Percentiles rank a stretch among this genome's conserved stretches.
Conservation (phyloP, 2,113 vertebrate genomes). For the Eulemur macaco region DNA sequence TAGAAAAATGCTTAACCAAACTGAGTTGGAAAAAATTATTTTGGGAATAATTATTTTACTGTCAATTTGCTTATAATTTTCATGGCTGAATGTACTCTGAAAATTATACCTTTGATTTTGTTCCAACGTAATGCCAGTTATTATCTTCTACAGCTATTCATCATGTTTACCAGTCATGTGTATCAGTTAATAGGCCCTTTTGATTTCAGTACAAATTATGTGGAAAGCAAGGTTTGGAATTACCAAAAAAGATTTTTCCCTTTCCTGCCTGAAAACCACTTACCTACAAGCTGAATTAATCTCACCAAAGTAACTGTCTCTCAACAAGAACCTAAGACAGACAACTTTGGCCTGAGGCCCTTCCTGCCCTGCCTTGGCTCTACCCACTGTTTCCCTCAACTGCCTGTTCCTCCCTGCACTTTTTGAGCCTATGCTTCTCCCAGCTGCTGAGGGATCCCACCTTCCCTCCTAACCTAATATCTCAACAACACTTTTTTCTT, state of each 20-base stretch:
- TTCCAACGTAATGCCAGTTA: slow-evolving; percentile 39
- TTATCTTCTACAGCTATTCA: slow-evolving; percentile 16
- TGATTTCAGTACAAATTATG: slow-evolving; percentile 36
- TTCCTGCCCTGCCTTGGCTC: not conserved
- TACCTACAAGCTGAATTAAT: not conserved
- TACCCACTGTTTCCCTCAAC: not conserved
- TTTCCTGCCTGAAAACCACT: not conserved
- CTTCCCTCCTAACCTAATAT: not conserved
- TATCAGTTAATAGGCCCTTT: slow-evolving; percentile 24
- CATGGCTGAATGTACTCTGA: slow-evolving; percentile 6
- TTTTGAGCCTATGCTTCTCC: not conserved
- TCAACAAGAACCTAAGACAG: not conserved
- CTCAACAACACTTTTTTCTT: not conserved
- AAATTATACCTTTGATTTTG: slow-evolving; percentile 35
- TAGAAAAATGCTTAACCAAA: slow-evolving; percentile 36
- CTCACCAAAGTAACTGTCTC: not conserved
- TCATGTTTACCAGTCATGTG: not conserved
- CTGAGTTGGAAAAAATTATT: not conserved
- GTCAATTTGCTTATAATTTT: slow-evolving; percentile 43
- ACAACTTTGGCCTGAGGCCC: not conserved
- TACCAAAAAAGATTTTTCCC: not conserved
- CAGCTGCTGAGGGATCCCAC: not conserved
- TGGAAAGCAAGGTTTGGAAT: slow-evolving; percentile 1
- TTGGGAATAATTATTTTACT: slow-evolving; percentile 41
- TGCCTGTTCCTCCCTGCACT: not conserved